These are phyloP conservation scores for Lagodon rhomboides DNA, from an alignment of 2,797 vertebrate species.

Conservation along the genomic window DNA sequence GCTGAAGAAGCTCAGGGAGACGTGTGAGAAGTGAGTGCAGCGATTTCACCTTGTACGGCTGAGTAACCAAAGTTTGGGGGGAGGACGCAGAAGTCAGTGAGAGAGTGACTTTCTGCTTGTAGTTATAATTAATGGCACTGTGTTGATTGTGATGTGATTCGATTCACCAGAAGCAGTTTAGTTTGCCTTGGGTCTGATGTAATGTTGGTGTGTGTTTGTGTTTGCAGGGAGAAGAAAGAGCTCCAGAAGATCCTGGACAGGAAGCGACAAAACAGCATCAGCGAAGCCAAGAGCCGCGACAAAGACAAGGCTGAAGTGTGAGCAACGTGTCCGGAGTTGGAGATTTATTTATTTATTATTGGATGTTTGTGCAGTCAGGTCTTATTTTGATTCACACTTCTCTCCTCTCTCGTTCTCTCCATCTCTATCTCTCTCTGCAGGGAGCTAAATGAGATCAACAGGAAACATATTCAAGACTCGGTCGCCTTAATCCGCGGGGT, in stretches of 20 bases:
- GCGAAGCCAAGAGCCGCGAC: conserved; percentile 88
- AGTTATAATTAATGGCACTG: neutral
- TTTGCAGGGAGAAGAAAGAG: conserved; percentile 91
- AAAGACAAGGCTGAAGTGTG: conserved; percentile 89
- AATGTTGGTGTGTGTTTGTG: neutral
- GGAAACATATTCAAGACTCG: conserved; percentile 90
- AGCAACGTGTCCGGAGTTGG: neutral
- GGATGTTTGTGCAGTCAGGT: neutral
- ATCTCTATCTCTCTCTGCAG: conserved; percentile 66
- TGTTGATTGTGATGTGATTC: no score
- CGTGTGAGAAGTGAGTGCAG: conserved; percentile 85
- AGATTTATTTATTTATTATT: neutral
- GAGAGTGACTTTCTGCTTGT: neutral
- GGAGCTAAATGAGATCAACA: conserved; percentile 92
- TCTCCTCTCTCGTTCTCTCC: neutral
- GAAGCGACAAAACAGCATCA: conserved; percentile 91
- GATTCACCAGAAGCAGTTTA: neutral
- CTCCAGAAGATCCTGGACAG: conserved; percentile 91
- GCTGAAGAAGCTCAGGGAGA: conserved; percentile 89
- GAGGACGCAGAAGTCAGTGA: neutral
- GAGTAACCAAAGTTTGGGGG: neutral
- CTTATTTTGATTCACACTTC: neutral
- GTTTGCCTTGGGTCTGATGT: neutral
- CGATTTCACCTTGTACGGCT: neutral
- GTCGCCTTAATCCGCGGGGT: conserved; percentile 90